Evolutionary conservation across 1,140 invertebrate species (phyloP).

Genomic region (Brachionus koreanus): DNA sequence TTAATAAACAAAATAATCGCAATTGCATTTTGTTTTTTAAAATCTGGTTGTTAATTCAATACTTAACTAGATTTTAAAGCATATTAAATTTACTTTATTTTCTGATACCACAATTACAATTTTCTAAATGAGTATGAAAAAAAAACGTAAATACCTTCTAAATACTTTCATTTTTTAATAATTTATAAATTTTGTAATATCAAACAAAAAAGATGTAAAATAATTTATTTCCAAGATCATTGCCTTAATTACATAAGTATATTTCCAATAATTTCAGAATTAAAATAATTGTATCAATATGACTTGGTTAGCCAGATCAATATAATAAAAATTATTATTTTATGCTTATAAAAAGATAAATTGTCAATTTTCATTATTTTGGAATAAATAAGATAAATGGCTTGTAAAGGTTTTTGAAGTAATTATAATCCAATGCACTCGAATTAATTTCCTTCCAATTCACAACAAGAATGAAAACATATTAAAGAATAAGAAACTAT

Average conservation of each 20-base stretch:
- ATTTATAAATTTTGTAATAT: not conserved
- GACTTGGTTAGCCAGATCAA: not conserved
- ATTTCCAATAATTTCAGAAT: not conserved
- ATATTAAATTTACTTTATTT: not conserved
- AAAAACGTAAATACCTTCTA: too few species aligned
- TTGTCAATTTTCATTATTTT: not conserved
- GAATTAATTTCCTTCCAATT: not conserved
- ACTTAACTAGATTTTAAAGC: not conserved
- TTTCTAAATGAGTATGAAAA: too few species aligned
- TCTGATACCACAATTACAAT: not conserved
- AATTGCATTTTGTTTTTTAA: not conserved
- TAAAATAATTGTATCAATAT: not conserved
- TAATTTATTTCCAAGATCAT: not conserved
- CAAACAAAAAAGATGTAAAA: not conserved
- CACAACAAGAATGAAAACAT: not conserved
- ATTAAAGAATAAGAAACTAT: not conserved
- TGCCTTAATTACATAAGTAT: not conserved
- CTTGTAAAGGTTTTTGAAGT: not conserved
- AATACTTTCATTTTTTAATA: too few species aligned
- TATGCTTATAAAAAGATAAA: not conserved
- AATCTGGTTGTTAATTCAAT: not conserved
- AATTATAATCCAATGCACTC: not conserved
- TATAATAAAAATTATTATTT: not conserved
- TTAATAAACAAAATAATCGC: not conserved
- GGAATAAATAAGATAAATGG: not conserved